Conservation (phyloP, 2,888 invertebrate species). For the Acanthosepion pharaonis region DNA sequence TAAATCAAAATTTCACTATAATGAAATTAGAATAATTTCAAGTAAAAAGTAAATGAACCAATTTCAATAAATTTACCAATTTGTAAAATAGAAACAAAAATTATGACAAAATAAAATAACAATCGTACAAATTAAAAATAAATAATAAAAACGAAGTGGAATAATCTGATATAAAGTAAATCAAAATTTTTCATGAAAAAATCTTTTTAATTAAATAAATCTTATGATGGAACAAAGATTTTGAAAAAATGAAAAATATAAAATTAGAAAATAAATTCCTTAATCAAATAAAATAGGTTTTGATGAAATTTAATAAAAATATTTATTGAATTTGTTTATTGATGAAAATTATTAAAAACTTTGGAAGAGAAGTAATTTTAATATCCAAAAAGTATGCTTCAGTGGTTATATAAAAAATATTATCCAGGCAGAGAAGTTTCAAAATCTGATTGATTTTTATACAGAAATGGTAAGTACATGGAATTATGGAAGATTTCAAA, state of each 20-base stretch:
- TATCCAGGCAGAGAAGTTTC: neutral
- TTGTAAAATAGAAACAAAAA: neutral
- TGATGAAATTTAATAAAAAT: constrained; percentile 9
- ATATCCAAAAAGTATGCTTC: neutral
- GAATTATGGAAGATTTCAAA: neutral
- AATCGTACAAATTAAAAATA: neutral
- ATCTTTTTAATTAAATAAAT: constrained; percentile 6
- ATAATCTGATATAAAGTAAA: neutral
- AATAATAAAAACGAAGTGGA: neutral
- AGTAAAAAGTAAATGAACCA: neutral
- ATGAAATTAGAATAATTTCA: neutral
- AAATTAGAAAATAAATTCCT: neutral
- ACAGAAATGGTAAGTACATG: neutral
- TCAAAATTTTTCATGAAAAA: neutral
- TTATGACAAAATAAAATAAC: neutral
- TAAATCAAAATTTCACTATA: neutral
- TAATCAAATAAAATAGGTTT: constrained; percentile 13
- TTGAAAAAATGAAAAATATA: neutral
- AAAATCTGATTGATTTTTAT: neutral
- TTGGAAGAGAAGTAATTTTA: neutral
- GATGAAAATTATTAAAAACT: neutral
- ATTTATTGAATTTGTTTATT: constrained; percentile 33
- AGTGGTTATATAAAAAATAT: neutral
- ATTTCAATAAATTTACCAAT: neutral
- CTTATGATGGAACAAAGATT: neutral